Conservation (phyloP, 1,140 invertebrate genomes). For the Polyergus mexicanus region DNA sequence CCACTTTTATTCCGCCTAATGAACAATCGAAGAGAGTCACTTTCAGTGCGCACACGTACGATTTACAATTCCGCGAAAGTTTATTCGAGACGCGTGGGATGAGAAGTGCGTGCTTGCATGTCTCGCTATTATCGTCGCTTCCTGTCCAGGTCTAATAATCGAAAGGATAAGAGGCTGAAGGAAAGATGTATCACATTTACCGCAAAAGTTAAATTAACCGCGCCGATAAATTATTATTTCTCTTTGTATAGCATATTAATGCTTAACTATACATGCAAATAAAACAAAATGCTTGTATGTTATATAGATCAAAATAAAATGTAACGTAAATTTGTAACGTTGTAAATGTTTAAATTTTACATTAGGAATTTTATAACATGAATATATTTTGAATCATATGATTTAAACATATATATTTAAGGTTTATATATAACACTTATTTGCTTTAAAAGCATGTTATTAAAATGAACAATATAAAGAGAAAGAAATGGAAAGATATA, state of each 20-base stretch:
- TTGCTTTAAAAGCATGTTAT: background rate
- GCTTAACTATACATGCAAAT: background rate
- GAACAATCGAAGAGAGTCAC: slow-evolving; percentile 32
- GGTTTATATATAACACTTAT: background rate
- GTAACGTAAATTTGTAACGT: background rate
- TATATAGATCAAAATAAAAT: background rate
- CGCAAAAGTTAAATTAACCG: background rate
- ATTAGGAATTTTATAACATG: background rate
- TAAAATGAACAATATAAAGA: background rate
- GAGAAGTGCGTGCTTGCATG: background rate
- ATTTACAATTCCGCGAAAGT: slow-evolving; percentile 29
- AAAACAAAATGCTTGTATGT: background rate
- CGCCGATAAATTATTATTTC: slow-evolving; percentile 2
- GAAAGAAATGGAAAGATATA: slow-evolving; percentile 2
- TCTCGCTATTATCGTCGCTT: slow-evolving; percentile 13
- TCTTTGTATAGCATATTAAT: background rate
- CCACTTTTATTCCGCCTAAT: slow-evolving; percentile 37
- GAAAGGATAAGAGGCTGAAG: slow-evolving; percentile 15
- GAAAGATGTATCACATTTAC: background rate
- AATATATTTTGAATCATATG: background rate
- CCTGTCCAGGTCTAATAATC: background rate
- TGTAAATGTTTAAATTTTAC: background rate
- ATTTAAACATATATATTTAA: background rate
- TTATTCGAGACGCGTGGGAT: slow-evolving; percentile 30
- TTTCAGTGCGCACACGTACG: background rate